phyloP scores from a whole-genome alignment of 2,113 vertebrate genomes.

The Cercopithecus mona region DNA sequence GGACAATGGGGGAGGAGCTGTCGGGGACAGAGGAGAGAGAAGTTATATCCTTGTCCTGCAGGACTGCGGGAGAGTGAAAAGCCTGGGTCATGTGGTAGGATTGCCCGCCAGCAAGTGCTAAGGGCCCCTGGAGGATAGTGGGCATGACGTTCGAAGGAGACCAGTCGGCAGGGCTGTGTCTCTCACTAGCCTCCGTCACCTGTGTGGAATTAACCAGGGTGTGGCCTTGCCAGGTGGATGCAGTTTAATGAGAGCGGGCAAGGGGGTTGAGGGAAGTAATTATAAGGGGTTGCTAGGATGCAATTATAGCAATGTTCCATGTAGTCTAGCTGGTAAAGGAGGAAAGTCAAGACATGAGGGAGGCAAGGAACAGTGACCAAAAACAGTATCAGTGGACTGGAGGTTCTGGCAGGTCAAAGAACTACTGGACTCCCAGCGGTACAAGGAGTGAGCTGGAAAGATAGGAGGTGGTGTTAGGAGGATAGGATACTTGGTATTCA shows the following conservation, averaged over 20 bases:
- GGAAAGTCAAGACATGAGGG: neutral
- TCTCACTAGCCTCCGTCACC: neutral
- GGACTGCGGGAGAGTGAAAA: neutral
- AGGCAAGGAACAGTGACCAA: neutral
- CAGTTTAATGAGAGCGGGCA: neutral
- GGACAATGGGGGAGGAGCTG: neutral
- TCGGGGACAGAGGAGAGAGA: neutral
- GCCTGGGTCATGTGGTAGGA: neutral
- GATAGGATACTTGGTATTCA: neutral
- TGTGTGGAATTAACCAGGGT: constrained; percentile 25
- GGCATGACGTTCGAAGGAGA: neutral
- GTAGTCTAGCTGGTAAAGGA: neutral
- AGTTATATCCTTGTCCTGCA: neutral
- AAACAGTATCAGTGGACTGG: neutral
- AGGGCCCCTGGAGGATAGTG: neutral
- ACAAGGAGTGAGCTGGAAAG: neutral
- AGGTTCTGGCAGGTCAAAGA: neutral
- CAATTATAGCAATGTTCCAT: neutral
- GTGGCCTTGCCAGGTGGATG: constrained; percentile 44
- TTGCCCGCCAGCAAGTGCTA: neutral
- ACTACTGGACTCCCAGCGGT: neutral
- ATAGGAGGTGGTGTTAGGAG: neutral
- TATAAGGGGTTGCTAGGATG: neutral
- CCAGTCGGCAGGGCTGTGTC: neutral
- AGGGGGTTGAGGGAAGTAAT: neutral